Conservation (phyloP, 35 echinoderm and acorn worm species). For the Heliocidaris erythrogramma region DNA sequence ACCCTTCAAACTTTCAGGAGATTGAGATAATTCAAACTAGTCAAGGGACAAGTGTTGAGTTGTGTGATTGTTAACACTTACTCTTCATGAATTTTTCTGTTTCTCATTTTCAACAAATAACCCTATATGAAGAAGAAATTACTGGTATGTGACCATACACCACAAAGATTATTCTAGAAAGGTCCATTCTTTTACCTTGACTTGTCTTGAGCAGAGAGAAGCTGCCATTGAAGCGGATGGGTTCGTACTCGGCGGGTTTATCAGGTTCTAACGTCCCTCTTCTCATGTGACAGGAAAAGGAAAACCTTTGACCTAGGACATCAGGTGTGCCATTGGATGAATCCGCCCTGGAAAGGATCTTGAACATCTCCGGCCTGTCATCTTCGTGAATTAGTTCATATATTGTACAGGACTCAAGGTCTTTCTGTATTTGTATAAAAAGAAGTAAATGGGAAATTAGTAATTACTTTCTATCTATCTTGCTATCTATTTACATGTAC, state of each 20-base stretch:
- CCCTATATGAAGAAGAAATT: too few species aligned
- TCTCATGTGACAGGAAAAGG: conserved; percentile 77
- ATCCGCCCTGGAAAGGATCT: conserved; percentile 86
- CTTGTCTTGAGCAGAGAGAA: conserved; percentile 71
- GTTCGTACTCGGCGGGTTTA: conserved; percentile 72
- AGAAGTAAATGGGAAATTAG: not conserved
- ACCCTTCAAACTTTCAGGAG: too few species aligned
- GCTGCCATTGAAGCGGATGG: conserved; percentile 82
- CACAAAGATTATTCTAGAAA: too few species aligned
- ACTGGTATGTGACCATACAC: too few species aligned
- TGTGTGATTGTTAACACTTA: too few species aligned
- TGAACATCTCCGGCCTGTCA: conserved; percentile 94
- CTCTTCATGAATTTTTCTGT: too few species aligned
- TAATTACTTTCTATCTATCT: not conserved
- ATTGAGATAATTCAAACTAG: too few species aligned
- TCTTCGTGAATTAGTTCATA: conserved; percentile 93
- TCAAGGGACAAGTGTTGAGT: too few species aligned
- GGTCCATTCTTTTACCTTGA: conserved; percentile 45
- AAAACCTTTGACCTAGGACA: conserved; percentile 66
- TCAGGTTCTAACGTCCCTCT: conserved; percentile 62
- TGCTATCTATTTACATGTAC: not conserved
- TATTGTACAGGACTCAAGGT: conserved; percentile 81
- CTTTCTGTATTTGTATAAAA: conserved; percentile 65
- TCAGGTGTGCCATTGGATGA: conserved; percentile 53
- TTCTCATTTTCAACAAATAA: too few species aligned